phyloP scores from a whole-genome alignment of 2,797 vertebrate genomes.

The Semotilus atromaculatus region DNA sequence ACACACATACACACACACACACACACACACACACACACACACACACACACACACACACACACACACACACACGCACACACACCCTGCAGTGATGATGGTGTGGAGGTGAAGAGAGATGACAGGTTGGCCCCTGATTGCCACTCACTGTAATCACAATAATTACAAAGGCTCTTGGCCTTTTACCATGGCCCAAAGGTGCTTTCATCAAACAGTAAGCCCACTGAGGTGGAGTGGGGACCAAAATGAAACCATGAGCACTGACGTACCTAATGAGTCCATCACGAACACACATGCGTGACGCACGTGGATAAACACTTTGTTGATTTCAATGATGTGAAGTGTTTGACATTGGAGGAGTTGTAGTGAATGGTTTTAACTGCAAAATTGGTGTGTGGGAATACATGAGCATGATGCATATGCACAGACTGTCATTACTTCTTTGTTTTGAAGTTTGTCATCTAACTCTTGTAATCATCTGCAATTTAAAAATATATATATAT shows the following conservation, averaged over 20 bases:
- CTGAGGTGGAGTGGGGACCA: neutral
- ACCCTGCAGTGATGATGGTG: slow-evolving; percentile 26
- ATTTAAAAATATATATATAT: too few species aligned
- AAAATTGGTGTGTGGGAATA: slow-evolving; percentile 4
- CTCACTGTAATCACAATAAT: slow-evolving; percentile 57
- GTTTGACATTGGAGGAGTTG: neutral
- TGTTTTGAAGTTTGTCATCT: neutral
- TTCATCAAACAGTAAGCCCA: slow-evolving; percentile 48
- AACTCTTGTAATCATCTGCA: neutral
- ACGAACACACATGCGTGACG: neutral
- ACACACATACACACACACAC: neutral
- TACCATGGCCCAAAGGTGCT: slow-evolving; percentile 37
- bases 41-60: neutral
- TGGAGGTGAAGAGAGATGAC: slow-evolving; percentile 48
- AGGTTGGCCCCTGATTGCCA: slow-evolving; percentile 59
- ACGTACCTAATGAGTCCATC: neutral
- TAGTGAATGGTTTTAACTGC: slow-evolving; percentile 1
- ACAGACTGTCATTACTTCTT: neutral
- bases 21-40: neutral
- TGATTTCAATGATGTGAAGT: neutral
- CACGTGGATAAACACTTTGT: neutral
- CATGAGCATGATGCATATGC: neutral
- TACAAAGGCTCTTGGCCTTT: slow-evolving; percentile 57
- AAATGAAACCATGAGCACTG: neutral
- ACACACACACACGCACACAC: too few species aligned